Base-by-base conservation (phyloP, 2,888 invertebrate species). In the Sphaerophoria taeniata region DNA sequence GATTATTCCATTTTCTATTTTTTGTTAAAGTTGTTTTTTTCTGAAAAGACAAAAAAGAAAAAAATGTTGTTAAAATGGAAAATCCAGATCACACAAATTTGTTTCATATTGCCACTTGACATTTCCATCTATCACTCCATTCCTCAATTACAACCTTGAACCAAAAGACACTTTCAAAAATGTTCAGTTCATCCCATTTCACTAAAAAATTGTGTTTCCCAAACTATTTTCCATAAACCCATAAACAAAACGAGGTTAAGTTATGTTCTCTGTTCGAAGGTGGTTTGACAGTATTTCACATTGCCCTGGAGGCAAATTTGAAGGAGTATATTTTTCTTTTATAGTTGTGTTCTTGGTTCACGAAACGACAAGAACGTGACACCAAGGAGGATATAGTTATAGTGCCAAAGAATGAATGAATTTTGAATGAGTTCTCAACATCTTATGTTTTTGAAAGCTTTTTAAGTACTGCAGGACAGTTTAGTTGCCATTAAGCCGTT, bases 41-140 rank as follows among this genome's bases (percentile, higher is more conserved):
- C 49, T 4, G 78, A 82, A 47, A 24, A 71, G 60, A 58, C 4
- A 53, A 47, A 70, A 3, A 36, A 55, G n/a, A n/a, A 56, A 63
- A 43, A 61, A 4, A 56, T 51, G 34, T 11, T 31, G n/a, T 51
- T 5, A 16, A 7, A 0, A 24, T 51, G 2, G 34, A 34, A 24
- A 6, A 24, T 31, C 47, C n/a, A 39, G 9, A 39, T 7, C 24
- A 1, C 24, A 2, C 2, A 24, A 24, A 24, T 24, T 24, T 1
- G 2, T 24, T 24, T 24, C 24, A 24, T 24, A 24, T 24, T 24
- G 24, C 2, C 24, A 24, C 24, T 24, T 24, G 24, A 24, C 2
- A 24, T 24, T 24, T 24, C 24, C 24, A 24, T 24, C 2, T 24
- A 24, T 24, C 24, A 24, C 2, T 24, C 24, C 24, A 24, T 24